Base-by-base conservation (phyloP, 2,113 vertebrate species). In the Mugil cephalus region DNA sequence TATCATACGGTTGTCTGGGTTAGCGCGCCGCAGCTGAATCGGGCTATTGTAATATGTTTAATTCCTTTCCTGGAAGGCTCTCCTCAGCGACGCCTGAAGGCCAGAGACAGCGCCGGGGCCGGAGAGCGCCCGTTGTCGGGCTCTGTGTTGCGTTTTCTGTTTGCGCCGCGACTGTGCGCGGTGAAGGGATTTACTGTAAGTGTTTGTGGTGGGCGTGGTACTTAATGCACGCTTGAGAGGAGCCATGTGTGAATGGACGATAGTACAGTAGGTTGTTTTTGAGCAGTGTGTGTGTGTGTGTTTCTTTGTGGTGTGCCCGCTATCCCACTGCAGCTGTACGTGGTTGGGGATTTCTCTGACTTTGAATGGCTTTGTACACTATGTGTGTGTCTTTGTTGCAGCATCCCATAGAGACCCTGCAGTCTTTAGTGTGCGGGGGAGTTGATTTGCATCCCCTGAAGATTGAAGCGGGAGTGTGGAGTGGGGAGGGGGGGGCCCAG, bases 181-280 rank as follows among this genome's bases (percentile, higher is more conserved):
- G 54, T 59, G 59, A 61, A 63, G 34, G 63, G 73, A 69, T 76
- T 79, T 72, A 72, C 17, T 65, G 60, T 42, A 58, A 35, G 75
- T 71, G 69, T 70, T 69, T 34, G 55, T 13, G 45, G 74, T 81
- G 87, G 88, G 88, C 83, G 89, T 76, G 78, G 78, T 58, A 68
- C 52, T 46, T 48, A 38, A 60, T 86, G 67, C 65, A 63, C 10
- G 59, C 79, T 76, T 56, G 51, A 84, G 64, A 76, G 58, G 62
- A 85, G 54, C 69, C 84, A 77, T 87, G 87, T 88, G 74, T 82
- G 72, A 51, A 59, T 1, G 50, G 51, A 60, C 85, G 84, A 80
- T 88, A 77, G 74, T 54, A 59, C 62, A 66, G 48, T 17, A 17
- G 30, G 35, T 56, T 76, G 56, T 74, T 59, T 74, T 58, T 55